Evolutionary conservation across 92 coral and sea anemone genomes (phyloP), one percentile per base, ranked within the genome.

Genomic region (Zoanthus sansibaricus): DNA sequence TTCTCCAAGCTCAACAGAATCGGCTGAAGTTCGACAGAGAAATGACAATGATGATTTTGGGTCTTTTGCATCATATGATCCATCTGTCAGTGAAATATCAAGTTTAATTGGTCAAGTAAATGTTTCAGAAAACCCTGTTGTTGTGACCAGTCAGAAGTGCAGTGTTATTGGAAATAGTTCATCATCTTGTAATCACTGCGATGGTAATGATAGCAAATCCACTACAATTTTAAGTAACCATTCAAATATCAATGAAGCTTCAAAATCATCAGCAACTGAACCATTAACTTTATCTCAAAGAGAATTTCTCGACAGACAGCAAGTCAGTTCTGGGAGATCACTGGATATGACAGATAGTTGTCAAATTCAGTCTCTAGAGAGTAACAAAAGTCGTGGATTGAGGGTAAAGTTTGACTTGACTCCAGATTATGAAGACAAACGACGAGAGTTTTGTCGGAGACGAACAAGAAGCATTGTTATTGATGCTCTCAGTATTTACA

Each of bases 401-500:
- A 93, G 91, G 79, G 98, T 95, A 14, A 95, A 92, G 7, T 95
- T 95, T 95, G 98, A 95, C 77, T 86, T 95, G 61, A 87, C 87
- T 55, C 98, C 96, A 56, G 98, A 95, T 72, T 95, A 84, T 91
- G 96, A 93, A 67, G 71, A 95, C 84, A 89, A 84, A 87, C 92
- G 89, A 48, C 88, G 93, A 11, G 93, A 91, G 72, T 95, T 93
- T 87, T 93, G 96, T 77, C 89, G 92, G 3, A 84, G 94, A 49
- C 89, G 98, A 58, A 95, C 98, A 32, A 79, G 98, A 69, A 95
- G 98, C 83, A 95, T 95, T 72, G 91, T 95, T 17, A 95, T 95
- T 48, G 99, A 97, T 92, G 98, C 99, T 20, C 89, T 97, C 61
- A 97, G 98, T 71, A 95, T 97, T 88, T 97, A 97, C 75, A 94